These are phyloP conservation scores for Falco peregrinus DNA, from an alignment of 2,797 vertebrate genomes.

Conservation along the genomic window DNA sequence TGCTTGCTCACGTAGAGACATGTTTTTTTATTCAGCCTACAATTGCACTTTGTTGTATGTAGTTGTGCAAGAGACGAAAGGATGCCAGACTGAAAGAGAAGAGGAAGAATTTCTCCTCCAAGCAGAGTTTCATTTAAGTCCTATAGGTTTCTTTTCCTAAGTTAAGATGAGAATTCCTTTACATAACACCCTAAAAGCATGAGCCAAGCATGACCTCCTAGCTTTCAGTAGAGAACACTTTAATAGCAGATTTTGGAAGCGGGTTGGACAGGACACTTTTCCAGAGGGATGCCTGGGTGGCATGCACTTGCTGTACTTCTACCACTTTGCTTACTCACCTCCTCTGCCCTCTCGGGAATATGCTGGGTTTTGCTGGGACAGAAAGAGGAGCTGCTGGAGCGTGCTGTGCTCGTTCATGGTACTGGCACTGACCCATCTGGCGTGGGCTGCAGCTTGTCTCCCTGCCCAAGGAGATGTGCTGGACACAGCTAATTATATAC, in stretches of 20 bases:
- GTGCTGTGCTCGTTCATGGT: background rate
- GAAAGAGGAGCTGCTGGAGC: conserved; percentile 24
- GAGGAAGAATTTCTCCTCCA: background rate
- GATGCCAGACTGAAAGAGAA: background rate
- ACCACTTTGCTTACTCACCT: conserved; percentile 7
- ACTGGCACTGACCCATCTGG: conserved; percentile 18
- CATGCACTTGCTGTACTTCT: background rate
- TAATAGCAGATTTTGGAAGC: background rate
- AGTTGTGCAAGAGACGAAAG: background rate
- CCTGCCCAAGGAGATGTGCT: background rate
- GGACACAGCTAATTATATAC: background rate
- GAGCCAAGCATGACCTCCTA: background rate
- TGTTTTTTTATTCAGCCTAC: background rate
- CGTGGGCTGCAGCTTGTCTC: background rate
- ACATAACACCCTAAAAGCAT: background rate
- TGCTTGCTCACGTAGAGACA: background rate
- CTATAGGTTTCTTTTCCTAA: background rate
- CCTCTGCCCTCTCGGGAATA: conserved; percentile 13
- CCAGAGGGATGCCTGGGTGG: background rate
- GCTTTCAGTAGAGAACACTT: background rate
- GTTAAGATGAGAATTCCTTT: background rate
- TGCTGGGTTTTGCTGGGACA: background rate
- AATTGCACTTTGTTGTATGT: background rate
- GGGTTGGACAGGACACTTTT: background rate
- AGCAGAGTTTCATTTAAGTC: background rate